Conservation (phyloP, 2,113 vertebrate species). For the Nibea coibor region DNA sequence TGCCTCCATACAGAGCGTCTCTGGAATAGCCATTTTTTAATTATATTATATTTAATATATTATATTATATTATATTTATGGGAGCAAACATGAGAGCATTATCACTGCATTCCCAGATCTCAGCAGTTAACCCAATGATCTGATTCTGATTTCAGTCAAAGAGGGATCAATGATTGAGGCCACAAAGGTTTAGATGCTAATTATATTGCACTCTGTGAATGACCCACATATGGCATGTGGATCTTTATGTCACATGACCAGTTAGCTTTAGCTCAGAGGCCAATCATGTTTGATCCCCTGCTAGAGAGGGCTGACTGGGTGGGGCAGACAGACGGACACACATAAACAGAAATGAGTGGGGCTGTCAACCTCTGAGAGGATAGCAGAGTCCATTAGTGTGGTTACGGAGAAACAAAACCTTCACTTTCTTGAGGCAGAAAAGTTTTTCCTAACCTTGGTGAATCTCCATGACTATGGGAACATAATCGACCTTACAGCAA, state of each 20-base stretch:
- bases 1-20: no score
- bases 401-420: slow-evolving; percentile 13
- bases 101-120: not conserved
- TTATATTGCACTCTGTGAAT: slow-evolving; percentile 23
- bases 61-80: no score
- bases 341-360: slow-evolving; percentile 15
- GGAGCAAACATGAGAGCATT: not conserved
- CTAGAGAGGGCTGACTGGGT: slow-evolving; percentile 13
- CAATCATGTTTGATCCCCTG: slow-evolving; percentile 11
- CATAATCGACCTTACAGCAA: not conserved
- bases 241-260: slow-evolving; percentile 35
- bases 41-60: no score
- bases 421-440: slow-evolving; percentile 3
- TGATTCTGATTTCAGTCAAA: not conserved
- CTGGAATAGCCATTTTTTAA: no score
- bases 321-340: not conserved
- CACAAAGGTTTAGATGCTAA: slow-evolving; percentile 11
- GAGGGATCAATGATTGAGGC: slow-evolving; percentile 29
- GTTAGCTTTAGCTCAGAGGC: slow-evolving; percentile 14
- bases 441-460: not conserved
- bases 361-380: slow-evolving; percentile 21
- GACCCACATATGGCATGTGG: slow-evolving; percentile 26
- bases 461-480: not conserved
- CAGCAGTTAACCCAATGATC: not conserved
- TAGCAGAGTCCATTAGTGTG: not conserved